Conservation (phyloP, 2,113 vertebrate genomes). For the Corythaixoides concolor region DNA sequence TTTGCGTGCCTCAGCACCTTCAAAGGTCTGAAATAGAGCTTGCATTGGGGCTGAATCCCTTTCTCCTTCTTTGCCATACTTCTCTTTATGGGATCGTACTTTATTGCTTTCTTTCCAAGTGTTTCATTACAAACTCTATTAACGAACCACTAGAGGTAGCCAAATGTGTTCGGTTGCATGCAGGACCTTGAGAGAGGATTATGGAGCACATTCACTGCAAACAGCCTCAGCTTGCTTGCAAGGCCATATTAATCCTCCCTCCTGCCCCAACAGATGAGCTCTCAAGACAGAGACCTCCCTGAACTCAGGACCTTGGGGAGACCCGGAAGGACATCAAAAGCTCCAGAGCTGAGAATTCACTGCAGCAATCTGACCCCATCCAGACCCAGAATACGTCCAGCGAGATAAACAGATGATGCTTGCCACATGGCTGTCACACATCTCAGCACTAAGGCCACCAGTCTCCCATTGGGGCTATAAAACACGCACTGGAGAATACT, state of each 20-base stretch:
- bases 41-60: not conserved
- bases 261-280: not conserved
- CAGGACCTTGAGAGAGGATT: not conserved
- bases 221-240: not conserved
- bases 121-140: not conserved
- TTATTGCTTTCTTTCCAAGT: constrained; percentile 3
- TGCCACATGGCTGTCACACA: not conserved
- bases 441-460: not conserved
- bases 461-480: not conserved
- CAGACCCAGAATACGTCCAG: not conserved
- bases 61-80: not conserved
- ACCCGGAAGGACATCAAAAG: not conserved
- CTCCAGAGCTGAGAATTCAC: not conserved
- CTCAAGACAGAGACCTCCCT: not conserved
- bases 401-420: not conserved
- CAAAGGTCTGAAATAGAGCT: not conserved
- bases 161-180: not conserved
- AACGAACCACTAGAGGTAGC: constrained; percentile 27
- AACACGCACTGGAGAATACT: not conserved
- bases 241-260: not conserved
- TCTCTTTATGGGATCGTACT: not conserved
- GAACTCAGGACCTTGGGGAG: not conserved
- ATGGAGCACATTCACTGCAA: not conserved
- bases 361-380: not conserved
- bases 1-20: not conserved